These are phyloP conservation scores for Drosophila percnosoma DNA, from an alignment of 2,888 invertebrate species.

Conservation along the genomic window DNA sequence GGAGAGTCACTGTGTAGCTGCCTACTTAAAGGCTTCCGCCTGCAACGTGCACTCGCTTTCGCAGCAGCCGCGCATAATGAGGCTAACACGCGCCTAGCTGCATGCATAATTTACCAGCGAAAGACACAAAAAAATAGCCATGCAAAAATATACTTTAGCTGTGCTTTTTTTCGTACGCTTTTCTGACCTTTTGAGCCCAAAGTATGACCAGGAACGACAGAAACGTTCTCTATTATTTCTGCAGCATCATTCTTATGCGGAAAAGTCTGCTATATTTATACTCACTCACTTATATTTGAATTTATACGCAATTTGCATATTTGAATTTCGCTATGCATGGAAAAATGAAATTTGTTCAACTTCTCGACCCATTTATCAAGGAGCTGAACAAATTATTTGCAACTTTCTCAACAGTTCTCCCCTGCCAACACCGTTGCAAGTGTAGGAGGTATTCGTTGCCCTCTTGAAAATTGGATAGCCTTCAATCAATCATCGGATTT, in stretches of 20 bases:
- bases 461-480: constrained; percentile 33
- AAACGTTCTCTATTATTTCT: constrained; percentile 2
- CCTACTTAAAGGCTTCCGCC: constrained; percentile 71
- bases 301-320: constrained; percentile 52
- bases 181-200: constrained; percentile 52
- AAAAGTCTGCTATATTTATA: constrained; percentile 53
- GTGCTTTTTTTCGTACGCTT: constrained; percentile 45
- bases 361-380: constrained; percentile 34
- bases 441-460: constrained; percentile 6
- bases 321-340: constrained; percentile 17
- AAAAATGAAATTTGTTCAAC: constrained; percentile 16
- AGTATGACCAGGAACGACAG: constrained; percentile 4
- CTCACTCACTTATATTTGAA: constrained; percentile 43
- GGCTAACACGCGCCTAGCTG: constrained; percentile 73
- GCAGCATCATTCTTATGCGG: constrained; percentile 19
- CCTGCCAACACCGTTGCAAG: neutral
- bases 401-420: constrained; percentile 19
- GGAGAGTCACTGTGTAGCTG: constrained; percentile 25
- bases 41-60: constrained; percentile 44
- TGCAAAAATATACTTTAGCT: constrained; percentile 30
- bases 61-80: constrained; percentile 75
- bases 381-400: constrained; percentile 30
- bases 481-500: constrained; percentile 61
- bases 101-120: constrained; percentile 74
- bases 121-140: constrained; percentile 1